Percentiles rank a stretch among this genome's conserved stretches.
Conservation (phyloP, 2,888 invertebrate species). For the Choreutis nemorana region DNA sequence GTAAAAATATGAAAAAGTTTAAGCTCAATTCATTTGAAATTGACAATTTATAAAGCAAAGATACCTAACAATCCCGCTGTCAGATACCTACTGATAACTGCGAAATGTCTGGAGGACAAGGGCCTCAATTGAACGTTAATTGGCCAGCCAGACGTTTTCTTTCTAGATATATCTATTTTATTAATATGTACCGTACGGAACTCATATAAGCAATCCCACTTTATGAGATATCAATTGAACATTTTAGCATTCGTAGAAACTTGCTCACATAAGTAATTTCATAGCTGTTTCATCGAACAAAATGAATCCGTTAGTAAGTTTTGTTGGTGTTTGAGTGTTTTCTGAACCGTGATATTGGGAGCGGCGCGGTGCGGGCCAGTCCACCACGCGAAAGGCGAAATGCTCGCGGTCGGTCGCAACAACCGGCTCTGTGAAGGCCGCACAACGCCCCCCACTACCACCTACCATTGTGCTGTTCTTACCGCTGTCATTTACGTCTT, state of each 20-base stretch:
- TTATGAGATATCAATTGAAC: too few relatives aligned
- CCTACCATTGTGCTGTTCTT: conserved; percentile 12
- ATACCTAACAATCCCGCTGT: too few relatives aligned
- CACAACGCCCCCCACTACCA: conserved; percentile 38
- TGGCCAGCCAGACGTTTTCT: conserved; percentile 42
- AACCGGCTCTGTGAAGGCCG: conserved; percentile 65
- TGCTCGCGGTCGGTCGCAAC: conserved; percentile 41
- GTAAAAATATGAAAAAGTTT: too few relatives aligned
- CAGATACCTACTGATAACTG: conserved; percentile 30
- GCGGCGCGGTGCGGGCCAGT: conserved; percentile 44
- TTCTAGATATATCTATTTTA: conserved; percentile 20
- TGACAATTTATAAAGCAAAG: too few relatives aligned
- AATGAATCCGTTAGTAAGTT: conserved; percentile 12
- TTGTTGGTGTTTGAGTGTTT: conserved; percentile 5
- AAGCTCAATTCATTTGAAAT: too few relatives aligned
- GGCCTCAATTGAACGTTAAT: conserved; percentile 47
- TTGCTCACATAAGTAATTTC: too few relatives aligned
- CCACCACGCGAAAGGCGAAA: conserved; percentile 60
- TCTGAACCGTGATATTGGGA: conserved; percentile 29
- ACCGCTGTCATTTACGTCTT: conserved; percentile 31
- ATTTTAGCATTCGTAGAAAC: too few relatives aligned
- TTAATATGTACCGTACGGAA: too few relatives aligned
- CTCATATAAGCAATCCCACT: too few relatives aligned
- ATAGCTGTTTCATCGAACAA: too few relatives aligned
- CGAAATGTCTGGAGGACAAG: conserved; percentile 38